Evolutionary conservation across 2,888 invertebrate species (phyloP), one percentile per base, ranked within the genome.

Genomic region (Sthenelais limicola): DNA sequence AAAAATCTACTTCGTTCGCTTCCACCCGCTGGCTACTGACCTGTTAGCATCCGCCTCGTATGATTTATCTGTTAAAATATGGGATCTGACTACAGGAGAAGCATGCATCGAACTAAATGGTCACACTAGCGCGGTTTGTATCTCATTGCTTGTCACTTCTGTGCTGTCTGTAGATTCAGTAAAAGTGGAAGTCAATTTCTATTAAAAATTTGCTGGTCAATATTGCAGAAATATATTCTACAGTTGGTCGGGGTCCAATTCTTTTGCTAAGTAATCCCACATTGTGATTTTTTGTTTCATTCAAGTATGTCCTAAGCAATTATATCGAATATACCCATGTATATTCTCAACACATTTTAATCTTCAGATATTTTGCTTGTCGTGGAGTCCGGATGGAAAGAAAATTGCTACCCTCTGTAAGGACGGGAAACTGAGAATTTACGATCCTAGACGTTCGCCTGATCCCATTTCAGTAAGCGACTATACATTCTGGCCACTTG

Each of bases 371-470:
- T 95, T 97, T 81, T 93, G 94, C 73, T 90, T 96, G 80, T 93
- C 95, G 2, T 98, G 97, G 98, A 96, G 96, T 73, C 94, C 94
- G 0, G 94, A 95, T 84, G 97, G 98, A 0, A 91, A 91, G 35
- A 92, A 92, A 80, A 91, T 96, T 76, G 95, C 96, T 15, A 96
- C 95, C 0, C 93, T 95, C 0, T 94, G 95, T 88, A 95, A 94
- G 85, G 97, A 97, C 88, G 93, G 94, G 35, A 92, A 93, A 82
- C 90, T 97, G 0, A 91, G 96, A 70, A 91, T 95, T 75, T 97
- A 93, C 88, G 92, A 94, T 84, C 96, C 96, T 0, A 91, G 96
- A 58, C 89, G 89, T 68, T 91, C 91, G 0, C 88, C 91, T 47
- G 87, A 89, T 38, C 92, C 96, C 0, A 87, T 93, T 1, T 90